Base-by-base conservation (phyloP, 1,140 invertebrate genomes). In the Piezodorus guildinii region DNA sequence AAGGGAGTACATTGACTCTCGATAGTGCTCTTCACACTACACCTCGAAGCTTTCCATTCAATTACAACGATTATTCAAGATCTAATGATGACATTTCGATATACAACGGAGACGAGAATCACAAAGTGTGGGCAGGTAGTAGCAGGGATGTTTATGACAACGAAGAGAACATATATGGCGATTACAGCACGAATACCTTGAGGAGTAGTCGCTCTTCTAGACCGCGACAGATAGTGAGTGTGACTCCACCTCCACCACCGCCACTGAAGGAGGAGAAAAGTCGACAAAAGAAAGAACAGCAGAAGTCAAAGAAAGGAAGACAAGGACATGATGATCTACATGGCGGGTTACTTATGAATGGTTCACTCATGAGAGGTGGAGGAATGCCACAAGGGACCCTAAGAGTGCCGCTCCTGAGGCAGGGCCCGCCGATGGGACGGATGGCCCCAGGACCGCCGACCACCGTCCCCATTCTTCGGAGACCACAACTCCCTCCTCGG, bases 51-150 rank as follows among this genome's bases (percentile, higher is more conserved):
- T 39, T 39, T 12, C 34, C 34, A 39, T 14, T 74, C 66, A 68
- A 74, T 70, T 81, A 84, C 16, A 76, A 80, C 3, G 80, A 81
- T 15, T 80, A 81, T 21, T 79, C 81, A 54, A 68, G 72, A 66
- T 69, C 74, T 23, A 70, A 70, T n/a, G 87, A 88, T 67, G 86
- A 88, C 51, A 76, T 85, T 1, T 88, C 87, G 61, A 79, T 90
- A 23, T 91, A 88, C 72, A 92, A 92, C 71, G 90, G 88, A 0
- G 88, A 94, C 71, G 91, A 94, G 72, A 95, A 94, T 71, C 91
- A 94, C 72, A 95, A 96, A 75, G 87, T 94, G 2, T 94, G 91
- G 91, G 86, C 85, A 0, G 85, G 86, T 10, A 70, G 69, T 54
- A 85, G 85, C 46, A 79, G 85, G 62, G 88, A 90, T 66, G 82